These are phyloP conservation scores for Chionoecetes opilio DNA, from an alignment of 1,140 invertebrate genomes.

Conservation along the genomic window DNA sequence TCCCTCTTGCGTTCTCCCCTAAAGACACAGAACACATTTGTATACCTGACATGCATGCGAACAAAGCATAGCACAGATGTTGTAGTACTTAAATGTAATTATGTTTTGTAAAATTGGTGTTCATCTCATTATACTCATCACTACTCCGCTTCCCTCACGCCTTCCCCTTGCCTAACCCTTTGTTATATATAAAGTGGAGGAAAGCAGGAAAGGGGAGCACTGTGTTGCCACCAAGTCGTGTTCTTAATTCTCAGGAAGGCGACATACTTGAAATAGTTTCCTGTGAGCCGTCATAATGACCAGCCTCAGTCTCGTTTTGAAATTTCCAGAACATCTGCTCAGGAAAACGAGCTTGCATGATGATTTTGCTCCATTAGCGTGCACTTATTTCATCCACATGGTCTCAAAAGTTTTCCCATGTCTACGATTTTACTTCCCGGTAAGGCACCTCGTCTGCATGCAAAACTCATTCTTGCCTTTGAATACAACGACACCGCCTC, in stretches of 20 bases:
- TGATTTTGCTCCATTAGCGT: background rate
- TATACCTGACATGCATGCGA: too few species aligned
- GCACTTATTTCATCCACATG: slow-evolving; percentile 1
- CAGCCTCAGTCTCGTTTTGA: background rate
- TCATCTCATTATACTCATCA: too few species aligned
- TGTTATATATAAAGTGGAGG: background rate
- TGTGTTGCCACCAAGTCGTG: background rate
- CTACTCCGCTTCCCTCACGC: too few species aligned
- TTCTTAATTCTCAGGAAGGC: background rate
- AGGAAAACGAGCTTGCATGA: background rate
- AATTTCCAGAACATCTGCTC: background rate
- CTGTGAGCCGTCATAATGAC: background rate
- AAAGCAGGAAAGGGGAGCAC: background rate
- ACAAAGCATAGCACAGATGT: too few species aligned
- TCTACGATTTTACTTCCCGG: background rate
- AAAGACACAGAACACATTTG: too few species aligned
- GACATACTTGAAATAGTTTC: background rate
- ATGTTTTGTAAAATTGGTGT: too few species aligned
- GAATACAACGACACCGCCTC: background rate
- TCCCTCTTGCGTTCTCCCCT: too few species aligned
- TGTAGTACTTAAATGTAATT: too few species aligned
- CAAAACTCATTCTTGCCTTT: background rate
- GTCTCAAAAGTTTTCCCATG: background rate
- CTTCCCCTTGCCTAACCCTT: too few species aligned
- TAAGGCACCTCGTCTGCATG: background rate